These are phyloP conservation scores for Conger conger DNA, from an alignment of 2,113 vertebrate species.

Conservation along the genomic window DNA sequence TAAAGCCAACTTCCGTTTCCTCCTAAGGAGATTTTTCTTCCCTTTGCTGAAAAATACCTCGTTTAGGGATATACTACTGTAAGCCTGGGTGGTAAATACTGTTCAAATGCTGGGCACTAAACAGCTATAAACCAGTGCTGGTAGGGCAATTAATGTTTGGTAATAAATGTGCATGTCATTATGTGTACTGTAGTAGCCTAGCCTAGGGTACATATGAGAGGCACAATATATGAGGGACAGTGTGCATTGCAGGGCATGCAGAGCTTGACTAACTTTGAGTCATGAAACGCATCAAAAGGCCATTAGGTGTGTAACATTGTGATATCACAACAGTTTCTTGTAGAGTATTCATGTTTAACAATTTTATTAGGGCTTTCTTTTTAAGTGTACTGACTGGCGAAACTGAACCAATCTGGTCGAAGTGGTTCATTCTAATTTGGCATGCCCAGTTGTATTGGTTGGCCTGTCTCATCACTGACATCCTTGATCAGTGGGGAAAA, in stretches of 20 bases:
- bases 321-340: neutral
- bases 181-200: neutral
- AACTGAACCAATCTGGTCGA: neutral
- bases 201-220: neutral
- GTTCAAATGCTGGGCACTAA: neutral
- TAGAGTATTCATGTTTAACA: neutral
- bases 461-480: too few species aligned
- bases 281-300: slow-evolving; percentile 20
- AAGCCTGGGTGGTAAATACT: neutral
- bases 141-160: neutral
- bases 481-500: neutral
- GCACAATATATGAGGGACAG: slow-evolving; percentile 9
- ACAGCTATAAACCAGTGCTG: neutral
- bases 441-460: too few species aligned
- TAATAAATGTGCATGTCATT: neutral
- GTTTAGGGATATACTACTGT: neutral
- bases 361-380: neutral
- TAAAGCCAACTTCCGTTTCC: neutral
- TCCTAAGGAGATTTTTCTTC: neutral
- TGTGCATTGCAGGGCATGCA: neutral
- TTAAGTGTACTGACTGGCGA: neutral
- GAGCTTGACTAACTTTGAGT: slow-evolving; percentile 19
- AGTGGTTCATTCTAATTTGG: too few species aligned
- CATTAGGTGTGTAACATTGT: slow-evolving; percentile 22
- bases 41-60: neutral